Evolutionary conservation across 2,888 invertebrate genomes (phyloP).

Genomic region (Morpho achilles): DNA sequence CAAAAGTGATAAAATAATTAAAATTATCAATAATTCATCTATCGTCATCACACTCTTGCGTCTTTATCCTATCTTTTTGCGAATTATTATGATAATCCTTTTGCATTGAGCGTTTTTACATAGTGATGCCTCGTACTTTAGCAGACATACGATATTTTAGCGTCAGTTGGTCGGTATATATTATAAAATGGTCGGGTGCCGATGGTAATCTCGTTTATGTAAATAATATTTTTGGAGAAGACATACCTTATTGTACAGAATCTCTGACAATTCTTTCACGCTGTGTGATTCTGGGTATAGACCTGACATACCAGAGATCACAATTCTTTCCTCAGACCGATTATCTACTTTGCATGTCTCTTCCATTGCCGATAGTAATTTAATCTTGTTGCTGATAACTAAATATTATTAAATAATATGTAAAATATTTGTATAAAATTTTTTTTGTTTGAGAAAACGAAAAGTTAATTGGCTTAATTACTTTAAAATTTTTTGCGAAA

Average conservation of each 20-base stretch:
- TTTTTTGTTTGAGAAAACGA: too few relatives aligned
- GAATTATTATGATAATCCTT: not conserved
- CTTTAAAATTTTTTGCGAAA: too few relatives aligned
- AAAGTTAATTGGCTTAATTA: too few relatives aligned
- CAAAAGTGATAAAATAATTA: too few relatives aligned
- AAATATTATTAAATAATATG: too few relatives aligned
- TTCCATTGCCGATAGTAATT: not conserved
- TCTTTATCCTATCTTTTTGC: not conserved
- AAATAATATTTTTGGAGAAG: not conserved
- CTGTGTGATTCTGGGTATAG: conserved; percentile 30
- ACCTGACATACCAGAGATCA: conserved; percentile 38
- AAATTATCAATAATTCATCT: too few relatives aligned
- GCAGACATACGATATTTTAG: not conserved
- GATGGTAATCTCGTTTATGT: too few relatives aligned
- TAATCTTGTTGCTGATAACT: not conserved
- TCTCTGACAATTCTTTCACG: conserved; percentile 29
- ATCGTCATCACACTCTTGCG: too few relatives aligned
- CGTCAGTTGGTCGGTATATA: not conserved
- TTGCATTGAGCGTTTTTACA: not conserved
- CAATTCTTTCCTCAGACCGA: conserved; percentile 22
- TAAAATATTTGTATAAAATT: too few relatives aligned
- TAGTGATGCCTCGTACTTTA: not conserved
- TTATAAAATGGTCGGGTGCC: conserved; percentile 66
- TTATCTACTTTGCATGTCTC: not conserved
- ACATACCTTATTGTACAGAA: conserved; percentile 35